Base-by-base conservation (phyloP, 1,140 invertebrate genomes). In the Nephila pilipes region DNA sequence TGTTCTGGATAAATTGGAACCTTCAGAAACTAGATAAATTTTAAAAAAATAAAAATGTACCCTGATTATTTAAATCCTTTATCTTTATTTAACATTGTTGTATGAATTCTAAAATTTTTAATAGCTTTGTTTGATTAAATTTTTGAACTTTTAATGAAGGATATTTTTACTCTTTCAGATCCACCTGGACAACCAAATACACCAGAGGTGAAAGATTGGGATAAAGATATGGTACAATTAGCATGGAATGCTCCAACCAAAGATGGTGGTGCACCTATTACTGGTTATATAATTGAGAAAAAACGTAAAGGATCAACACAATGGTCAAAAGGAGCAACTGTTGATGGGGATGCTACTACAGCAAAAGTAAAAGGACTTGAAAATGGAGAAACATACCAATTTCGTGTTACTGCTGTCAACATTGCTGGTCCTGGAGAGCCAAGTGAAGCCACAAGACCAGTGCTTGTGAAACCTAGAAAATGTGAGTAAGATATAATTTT, bases 211-310 rank as follows among this genome's bases (percentile, higher is more conserved):
- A 97, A 97, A 25, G 99, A 99, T 95, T 99, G 99, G 99, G 98
- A 99, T 95, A 98, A 98, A 94, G 98, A 99, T 95, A 98, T 99
- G 95, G 98, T 98, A 60, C 98, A 99, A 95, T 96, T 99, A 2
- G 96, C 96, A 2, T 99, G 98, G 97, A 79, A 95, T 97, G 96
- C 98, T 87, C 99, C 99, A 0, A 98, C 97, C 94, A 96, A 96
- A 94, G 98, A 97, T 94, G 99, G 99, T 38, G 99, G 99, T 79
- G 98, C 98, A 22, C 98, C 99, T 58, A 99, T 99, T 94, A 98
- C 97, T 65, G 98, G 98, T 79, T 99, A 99, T 95, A 96, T 99
- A 85, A 98, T 99, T 95, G 99, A 99, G 96, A 99, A 99, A 96
- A 99, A 98, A 95, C 98, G 99, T 94, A 99, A 99, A 95, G 97